Base-by-base conservation (phyloP, 2,888 invertebrate genomes). In the Thymelicus acteon region DNA sequence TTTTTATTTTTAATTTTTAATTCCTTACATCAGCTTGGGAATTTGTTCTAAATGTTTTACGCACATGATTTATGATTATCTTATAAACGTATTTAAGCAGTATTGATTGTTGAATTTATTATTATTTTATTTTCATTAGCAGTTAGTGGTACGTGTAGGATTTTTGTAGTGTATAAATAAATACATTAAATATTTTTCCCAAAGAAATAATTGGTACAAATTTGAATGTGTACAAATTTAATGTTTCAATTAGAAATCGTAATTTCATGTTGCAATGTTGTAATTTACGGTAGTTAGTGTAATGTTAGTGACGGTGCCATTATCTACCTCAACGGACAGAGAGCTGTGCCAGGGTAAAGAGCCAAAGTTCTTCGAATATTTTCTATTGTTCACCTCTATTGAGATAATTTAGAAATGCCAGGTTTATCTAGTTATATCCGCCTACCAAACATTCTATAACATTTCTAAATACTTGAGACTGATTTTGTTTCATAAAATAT, bases 131-230 rank as follows among this genome's bases (percentile, higher is more conserved):
- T 85, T 85, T 78, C 78, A 80, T 78, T 87, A 88, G 85, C 72
- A 74, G 73, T 89, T 88, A 88, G 84, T 31, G 78, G 81, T 82
- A 87, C 84, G 81, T 83, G 82, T 91, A 91, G 88, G 87, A 83
- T 86, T 82, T 85, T 85, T 78, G 81, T 84, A 85, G 85, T 79
- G 77, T 81, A 81, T 83, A 77, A 67, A 82, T 80, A 78, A 80
- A 78, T 83, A 80, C 81, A 85, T 54, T 61, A 87, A 81, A 83
- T 88, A 87, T 89, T 88, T 89, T 91, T 90, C 85, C 92, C 93
- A 93, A 93, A 93, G 92, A 93, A 92, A 92, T 91, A 85, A 91
- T 92, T 91, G 92, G 93, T 93, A 93, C 93, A 93, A 93, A 93
- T 82, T 80, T 85, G 79, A 83, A 92, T 84, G 86, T 93, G 93